phyloP scores from a whole-genome alignment of 1,140 invertebrate species.

The Eupristina koningsbergeri region DNA sequence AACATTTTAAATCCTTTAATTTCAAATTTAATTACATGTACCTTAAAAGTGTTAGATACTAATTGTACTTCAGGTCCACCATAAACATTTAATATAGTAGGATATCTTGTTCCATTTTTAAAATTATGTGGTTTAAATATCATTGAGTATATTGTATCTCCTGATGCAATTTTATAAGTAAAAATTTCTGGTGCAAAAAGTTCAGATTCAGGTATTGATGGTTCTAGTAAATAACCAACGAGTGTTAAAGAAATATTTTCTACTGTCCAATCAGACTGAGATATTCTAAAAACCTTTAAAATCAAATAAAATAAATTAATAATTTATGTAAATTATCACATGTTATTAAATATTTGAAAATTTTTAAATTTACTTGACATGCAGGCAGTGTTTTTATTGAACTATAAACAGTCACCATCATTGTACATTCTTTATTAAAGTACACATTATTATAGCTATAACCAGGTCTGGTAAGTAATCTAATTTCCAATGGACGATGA shows the following conservation, averaged over 20 bases:
- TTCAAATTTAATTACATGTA: constrained; percentile 31
- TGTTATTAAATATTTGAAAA: background rate
- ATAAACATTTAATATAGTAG: constrained; percentile 96
- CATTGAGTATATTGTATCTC: constrained; percentile 90
- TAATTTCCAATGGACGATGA: constrained; percentile 77
- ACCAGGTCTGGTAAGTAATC: constrained; percentile 82
- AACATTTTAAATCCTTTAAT: too few relatives aligned
- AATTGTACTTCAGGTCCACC: constrained; percentile 98
- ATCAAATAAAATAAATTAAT: constrained; percentile 14
- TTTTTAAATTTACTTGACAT: constrained; percentile 75
- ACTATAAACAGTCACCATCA: constrained; percentile 91
- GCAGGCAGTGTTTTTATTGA: constrained; percentile 87
- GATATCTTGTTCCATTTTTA: constrained; percentile 85
- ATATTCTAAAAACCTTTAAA: constrained; percentile 80
- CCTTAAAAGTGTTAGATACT: constrained; percentile 96
- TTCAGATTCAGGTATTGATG: constrained; percentile 75
- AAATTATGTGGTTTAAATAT: constrained; percentile 91
- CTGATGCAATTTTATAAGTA: constrained; percentile 80
- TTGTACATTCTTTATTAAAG: constrained; percentile 87
- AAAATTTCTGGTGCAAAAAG: constrained; percentile 83
- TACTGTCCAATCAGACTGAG: constrained; percentile 77
- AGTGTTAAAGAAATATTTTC: constrained; percentile 79
- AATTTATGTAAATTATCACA: background rate
- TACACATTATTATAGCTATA: constrained; percentile 84
- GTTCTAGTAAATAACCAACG: constrained; percentile 81